phyloP scores from a whole-genome alignment of 2,888 invertebrate genomes.

The Salticus scenicus region DNA sequence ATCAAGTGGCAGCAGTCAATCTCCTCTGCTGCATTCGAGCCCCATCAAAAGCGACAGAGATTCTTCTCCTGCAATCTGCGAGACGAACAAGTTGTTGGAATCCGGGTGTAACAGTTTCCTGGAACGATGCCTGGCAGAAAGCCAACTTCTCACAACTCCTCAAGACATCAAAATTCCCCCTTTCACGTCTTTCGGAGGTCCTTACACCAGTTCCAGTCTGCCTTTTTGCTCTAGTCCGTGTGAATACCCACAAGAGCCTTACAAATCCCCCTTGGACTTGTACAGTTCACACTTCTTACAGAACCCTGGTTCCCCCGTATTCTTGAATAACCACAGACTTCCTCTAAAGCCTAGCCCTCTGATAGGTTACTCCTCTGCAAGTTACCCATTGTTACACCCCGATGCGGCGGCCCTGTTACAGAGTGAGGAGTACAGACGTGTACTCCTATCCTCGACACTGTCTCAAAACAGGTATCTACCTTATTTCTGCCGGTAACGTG shows the following conservation, averaged over 20 bases:
- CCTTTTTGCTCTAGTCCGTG: background rate
- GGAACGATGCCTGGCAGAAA: constrained; percentile 37
- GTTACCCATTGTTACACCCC: constrained; percentile 32
- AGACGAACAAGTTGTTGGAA: constrained; percentile 17
- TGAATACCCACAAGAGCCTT: constrained; percentile 28
- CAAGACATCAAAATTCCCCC: constrained; percentile 29
- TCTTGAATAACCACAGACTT: constrained; percentile 20
- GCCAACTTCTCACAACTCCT: background rate
- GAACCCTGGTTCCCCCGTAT: background rate
- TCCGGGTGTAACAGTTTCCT: constrained; percentile 36
- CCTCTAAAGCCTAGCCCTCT: constrained; percentile 63
- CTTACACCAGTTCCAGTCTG: background rate
- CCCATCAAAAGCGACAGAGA: constrained; percentile 8
- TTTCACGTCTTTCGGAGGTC: constrained; percentile 3
- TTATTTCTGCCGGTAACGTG: constrained; percentile 30
- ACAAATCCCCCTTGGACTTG: background rate
- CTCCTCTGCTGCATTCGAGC: background rate
- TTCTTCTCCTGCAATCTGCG: constrained; percentile 24
- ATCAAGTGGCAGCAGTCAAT: background rate
- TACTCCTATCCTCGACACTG: constrained; percentile 31
- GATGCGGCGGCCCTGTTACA: constrained; percentile 32
- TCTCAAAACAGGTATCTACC: constrained; percentile 53
- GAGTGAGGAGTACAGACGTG: constrained; percentile 48
- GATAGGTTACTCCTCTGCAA: constrained; percentile 34
- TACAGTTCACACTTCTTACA: background rate